Evolutionary conservation across 2,113 vertebrate genomes (phyloP).

Genomic region (Aegithalos caudatus): DNA sequence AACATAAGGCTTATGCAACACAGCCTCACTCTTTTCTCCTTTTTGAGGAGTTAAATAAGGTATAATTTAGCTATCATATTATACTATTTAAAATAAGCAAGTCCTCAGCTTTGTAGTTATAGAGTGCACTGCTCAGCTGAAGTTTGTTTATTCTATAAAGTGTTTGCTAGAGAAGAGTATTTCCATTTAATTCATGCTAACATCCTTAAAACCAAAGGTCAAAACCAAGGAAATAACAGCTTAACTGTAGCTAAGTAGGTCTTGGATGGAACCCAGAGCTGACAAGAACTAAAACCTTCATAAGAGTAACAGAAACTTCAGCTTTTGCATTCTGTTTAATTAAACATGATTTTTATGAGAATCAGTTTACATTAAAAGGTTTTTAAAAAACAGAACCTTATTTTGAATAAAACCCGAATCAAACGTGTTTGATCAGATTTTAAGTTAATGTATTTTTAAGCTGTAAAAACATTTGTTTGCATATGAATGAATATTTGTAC

Average conservation of each 20-base stretch:
- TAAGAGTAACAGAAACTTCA: background rate
- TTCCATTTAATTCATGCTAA: background rate
- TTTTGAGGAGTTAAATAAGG: background rate
- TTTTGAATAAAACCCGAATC: background rate
- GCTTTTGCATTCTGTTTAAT: background rate
- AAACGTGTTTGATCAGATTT: background rate
- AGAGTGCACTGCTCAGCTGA: background rate
- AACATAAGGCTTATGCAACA: background rate
- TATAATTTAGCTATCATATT: background rate
- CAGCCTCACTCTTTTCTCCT: background rate
- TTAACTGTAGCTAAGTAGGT: background rate
- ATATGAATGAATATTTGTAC: background rate
- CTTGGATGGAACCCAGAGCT: background rate
- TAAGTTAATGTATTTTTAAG: background rate
- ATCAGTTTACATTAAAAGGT: background rate
- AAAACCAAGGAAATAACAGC: conserved; percentile 9
- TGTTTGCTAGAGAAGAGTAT: background rate
- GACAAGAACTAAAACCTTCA: background rate
- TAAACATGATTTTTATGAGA: background rate
- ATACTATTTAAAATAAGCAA: background rate
- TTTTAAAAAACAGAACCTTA: background rate
- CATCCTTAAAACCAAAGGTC: background rate
- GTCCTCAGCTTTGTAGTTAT: background rate
- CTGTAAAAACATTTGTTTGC: background rate
- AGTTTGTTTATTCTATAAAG: background rate